Percentiles rank a stretch among this genome's conserved stretches.
phyloP scores from a whole-genome alignment of 2,113 vertebrate genomes.

The Bungarus multicinctus region DNA sequence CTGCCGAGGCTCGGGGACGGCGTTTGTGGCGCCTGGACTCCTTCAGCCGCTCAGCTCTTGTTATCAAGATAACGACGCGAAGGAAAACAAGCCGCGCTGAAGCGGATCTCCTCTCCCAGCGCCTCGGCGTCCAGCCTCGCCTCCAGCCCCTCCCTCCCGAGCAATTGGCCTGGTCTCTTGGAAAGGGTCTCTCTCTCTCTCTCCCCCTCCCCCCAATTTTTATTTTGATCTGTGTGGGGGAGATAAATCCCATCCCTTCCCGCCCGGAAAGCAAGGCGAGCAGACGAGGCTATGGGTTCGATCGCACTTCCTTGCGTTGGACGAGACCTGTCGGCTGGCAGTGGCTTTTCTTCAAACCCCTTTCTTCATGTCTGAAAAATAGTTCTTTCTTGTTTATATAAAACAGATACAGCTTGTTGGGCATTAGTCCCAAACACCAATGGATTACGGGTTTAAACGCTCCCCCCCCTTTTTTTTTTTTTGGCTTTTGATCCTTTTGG shows the following conservation, averaged over 20 bases:
- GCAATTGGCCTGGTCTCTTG: not conserved
- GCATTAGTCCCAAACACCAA: not conserved
- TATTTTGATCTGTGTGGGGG: not conserved
- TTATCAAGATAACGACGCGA: conserved; percentile 83
- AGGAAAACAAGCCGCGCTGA: conserved; percentile 67
- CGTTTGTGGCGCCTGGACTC: conserved; percentile 81
- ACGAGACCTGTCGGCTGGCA: not conserved
- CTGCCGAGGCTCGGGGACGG: conserved; percentile 72
- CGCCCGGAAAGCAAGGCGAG: not conserved
- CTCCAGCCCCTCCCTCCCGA: not conserved
- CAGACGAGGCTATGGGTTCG: not conserved
- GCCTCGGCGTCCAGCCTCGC: conserved; percentile 46
- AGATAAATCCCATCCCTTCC: not conserved
- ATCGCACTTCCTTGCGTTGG: not conserved
- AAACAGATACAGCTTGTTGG: not conserved
- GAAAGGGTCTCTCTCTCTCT: not conserved
- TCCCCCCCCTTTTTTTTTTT: too few species aligned
- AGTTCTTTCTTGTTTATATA: not conserved
- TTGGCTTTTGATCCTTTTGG: not conserved
- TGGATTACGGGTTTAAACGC: not conserved
- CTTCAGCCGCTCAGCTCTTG: conserved; percentile 69
- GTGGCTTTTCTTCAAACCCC: not conserved
- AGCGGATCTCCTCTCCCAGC: conserved; percentile 64
- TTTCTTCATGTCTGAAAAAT: not conserved
- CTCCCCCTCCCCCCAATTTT: not conserved